These are phyloP conservation scores for Zosterops borbonicus DNA, from an alignment of 2,113 vertebrate genomes.

Conservation along the genomic window DNA sequence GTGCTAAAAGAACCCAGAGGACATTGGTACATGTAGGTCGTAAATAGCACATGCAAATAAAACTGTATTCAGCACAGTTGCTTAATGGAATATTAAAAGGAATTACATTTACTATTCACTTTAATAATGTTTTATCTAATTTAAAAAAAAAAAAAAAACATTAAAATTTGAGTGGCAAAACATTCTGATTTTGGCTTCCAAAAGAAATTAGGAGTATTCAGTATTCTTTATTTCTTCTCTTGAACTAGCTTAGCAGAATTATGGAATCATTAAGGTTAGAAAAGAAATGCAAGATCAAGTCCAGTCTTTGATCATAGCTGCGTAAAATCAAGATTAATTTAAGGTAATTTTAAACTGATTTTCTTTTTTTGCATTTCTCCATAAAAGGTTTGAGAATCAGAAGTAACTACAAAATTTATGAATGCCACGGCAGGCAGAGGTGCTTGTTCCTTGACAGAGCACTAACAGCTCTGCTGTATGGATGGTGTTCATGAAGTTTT, in stretches of 20 bases:
- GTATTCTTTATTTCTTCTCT: background rate
- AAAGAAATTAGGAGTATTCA: background rate
- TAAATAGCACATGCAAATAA: slow-evolving; percentile 16
- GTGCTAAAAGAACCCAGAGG: background rate
- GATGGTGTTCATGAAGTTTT: background rate
- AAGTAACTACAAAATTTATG: background rate
- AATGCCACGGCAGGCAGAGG: background rate
- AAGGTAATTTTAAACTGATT: background rate
- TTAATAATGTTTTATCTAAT: background rate
- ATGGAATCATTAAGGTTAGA: background rate
- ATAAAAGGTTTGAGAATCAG: background rate
- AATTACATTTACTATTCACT: background rate
- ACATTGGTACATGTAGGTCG: background rate
- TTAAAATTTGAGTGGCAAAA: background rate
- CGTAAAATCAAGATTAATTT: background rate
- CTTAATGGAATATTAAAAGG: slow-evolving; percentile 9
- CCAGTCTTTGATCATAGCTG: background rate
- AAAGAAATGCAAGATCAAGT: background rate
- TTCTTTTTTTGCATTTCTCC: background rate
- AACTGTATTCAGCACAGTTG: background rate
- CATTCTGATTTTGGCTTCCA: background rate
- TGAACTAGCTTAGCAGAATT: background rate
- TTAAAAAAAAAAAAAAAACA: background rate
- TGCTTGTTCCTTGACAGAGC: background rate
- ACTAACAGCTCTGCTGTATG: background rate